Conservation (phyloP, 2,888 invertebrate species). For the Epistrophella euchroma region DNA sequence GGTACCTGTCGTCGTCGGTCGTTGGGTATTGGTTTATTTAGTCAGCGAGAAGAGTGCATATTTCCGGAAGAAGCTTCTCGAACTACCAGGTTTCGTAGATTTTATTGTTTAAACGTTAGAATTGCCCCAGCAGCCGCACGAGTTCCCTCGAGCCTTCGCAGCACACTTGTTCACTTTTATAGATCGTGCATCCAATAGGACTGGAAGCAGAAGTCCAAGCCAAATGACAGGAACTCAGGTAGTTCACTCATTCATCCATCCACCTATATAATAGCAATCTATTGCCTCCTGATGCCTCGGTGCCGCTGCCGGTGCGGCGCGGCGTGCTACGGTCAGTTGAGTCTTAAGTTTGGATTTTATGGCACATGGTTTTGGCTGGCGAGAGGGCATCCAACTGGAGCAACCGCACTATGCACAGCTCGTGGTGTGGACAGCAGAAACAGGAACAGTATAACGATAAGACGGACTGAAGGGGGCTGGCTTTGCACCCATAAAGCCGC, state of each 20-base stretch:
- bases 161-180: conserved; percentile 48
- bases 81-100: conserved; percentile 26
- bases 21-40: not conserved
- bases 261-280: not conserved
- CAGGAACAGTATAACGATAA: conserved; percentile 22
- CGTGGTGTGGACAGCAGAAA: conserved; percentile 46
- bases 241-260: conserved; percentile 48
- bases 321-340: conserved; percentile 65
- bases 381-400: conserved; percentile 67
- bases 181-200: conserved; percentile 25
- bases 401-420: conserved; percentile 26
- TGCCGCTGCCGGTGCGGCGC: no score
- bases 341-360: conserved; percentile 45
- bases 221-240: conserved; percentile 65
- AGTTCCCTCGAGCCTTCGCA: conserved; percentile 53
- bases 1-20: conserved; percentile 29
- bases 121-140: conserved; percentile 36
- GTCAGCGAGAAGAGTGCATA: not conserved
- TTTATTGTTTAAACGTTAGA: conserved; percentile 38
- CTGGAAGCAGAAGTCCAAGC: conserved; percentile 14
- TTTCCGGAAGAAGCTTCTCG: conserved; percentile 53
- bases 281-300: not conserved
- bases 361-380: conserved; percentile 43
- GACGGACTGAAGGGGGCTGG: conserved; percentile 7
- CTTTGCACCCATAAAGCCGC: conserved; percentile 58